phyloP scores from a whole-genome alignment of 2,888 invertebrate genomes.

The Eupithecia insigniata region DNA sequence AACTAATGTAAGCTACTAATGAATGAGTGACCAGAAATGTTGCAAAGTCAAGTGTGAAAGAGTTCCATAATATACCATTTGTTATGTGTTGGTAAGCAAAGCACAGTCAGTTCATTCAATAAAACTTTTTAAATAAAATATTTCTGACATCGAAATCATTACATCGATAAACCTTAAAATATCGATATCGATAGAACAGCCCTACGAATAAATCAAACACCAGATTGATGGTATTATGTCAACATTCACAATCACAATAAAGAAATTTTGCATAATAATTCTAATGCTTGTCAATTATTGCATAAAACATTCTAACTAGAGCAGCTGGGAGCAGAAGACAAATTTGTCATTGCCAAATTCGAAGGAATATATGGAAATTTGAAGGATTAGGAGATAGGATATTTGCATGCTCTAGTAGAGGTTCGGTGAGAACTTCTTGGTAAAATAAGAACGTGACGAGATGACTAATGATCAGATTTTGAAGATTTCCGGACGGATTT shows the following conservation, averaged over 20 bases:
- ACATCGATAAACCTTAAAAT: not conserved
- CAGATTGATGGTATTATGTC: conserved; percentile 83
- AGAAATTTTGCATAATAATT: conserved; percentile 77
- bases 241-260: conserved; percentile 78
- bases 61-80: too few relatives aligned
- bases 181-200: conserved; percentile 53
- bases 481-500: conserved; percentile 7
- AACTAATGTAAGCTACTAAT: too few relatives aligned
- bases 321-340: conserved; percentile 69
- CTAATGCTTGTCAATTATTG: conserved; percentile 76
- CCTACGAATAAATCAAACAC: conserved; percentile 71
- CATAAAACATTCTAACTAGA: conserved; percentile 72
- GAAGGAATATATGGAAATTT: conserved; percentile 62
- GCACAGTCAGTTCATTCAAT: too few relatives aligned
- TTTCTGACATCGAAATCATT: not conserved
- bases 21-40: too few relatives aligned
- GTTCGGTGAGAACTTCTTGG: conserved; percentile 34
- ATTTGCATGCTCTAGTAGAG: conserved; percentile 57
- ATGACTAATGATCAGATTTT: conserved; percentile 30
- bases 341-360: conserved; percentile 79
- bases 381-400: conserved; percentile 52
- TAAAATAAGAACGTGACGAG: conserved; percentile 36
- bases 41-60: too few relatives aligned
- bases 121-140: too few relatives aligned
- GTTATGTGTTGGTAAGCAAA: too few relatives aligned